Evolutionary conservation across 2,797 vertebrate species (phyloP).

Genomic region (Danio albolineatus): DNA sequence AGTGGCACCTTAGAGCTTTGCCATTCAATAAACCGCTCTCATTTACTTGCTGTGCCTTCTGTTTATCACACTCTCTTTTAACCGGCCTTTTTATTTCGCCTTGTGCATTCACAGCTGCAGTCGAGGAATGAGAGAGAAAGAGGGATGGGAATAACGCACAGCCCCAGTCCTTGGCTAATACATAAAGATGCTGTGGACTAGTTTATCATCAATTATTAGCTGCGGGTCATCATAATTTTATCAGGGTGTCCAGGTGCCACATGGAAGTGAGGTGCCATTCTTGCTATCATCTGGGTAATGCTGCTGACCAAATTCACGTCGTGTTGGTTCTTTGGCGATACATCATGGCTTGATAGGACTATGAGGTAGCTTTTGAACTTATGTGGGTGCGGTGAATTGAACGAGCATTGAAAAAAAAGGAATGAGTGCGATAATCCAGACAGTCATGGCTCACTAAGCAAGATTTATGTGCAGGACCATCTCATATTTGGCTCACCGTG

Average conservation of each 20-base stretch:
- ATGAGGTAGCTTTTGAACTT: slow-evolving; percentile 37
- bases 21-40: slow-evolving; percentile 75
- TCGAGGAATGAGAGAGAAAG: not conserved
- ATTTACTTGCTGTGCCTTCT: slow-evolving; percentile 66
- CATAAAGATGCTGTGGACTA: slow-evolving; percentile 30
- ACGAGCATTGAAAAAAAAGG: slow-evolving; percentile 33
- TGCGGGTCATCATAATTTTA: slow-evolving; percentile 41
- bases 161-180: slow-evolving; percentile 7
- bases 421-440: slow-evolving; percentile 47
- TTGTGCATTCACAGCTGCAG: slow-evolving; percentile 9
- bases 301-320: slow-evolving; percentile 25
- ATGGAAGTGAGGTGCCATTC: slow-evolving; percentile 1
- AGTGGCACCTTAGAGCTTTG: slow-evolving; percentile 75
- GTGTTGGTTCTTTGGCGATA: slow-evolving; percentile 32
- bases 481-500: slow-evolving; percentile 27
- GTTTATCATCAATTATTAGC: slow-evolving; percentile 41
- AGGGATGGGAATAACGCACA: slow-evolving; percentile 11
- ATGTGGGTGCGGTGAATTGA: slow-evolving; percentile 33
- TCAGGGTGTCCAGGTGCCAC: slow-evolving; percentile 19
- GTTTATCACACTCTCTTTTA: slow-evolving; percentile 51
- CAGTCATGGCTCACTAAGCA: slow-evolving; percentile 54
- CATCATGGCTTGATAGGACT: slow-evolving; percentile 48
- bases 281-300: slow-evolving; percentile 8
- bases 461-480: slow-evolving; percentile 47
- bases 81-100: slow-evolving; percentile 43